These are phyloP conservation scores for Chionodraco myersi DNA, from an alignment of 2,113 vertebrate genomes.

Conservation along the genomic window DNA sequence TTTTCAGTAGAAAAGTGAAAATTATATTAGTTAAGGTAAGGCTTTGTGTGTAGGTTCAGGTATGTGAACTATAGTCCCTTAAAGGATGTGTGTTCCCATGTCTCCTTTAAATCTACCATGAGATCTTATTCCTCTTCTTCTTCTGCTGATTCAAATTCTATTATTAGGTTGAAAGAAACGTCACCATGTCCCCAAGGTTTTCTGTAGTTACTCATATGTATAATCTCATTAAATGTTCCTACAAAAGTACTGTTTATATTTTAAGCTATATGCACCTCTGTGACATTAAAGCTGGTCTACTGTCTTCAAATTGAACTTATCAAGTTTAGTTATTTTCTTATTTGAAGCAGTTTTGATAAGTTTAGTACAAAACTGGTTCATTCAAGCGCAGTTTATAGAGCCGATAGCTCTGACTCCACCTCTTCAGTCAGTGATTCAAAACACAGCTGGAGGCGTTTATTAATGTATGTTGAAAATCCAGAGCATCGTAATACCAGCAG, in stretches of 20 bases:
- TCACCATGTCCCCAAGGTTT: slow-evolving; percentile 1
- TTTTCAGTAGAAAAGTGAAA: neutral
- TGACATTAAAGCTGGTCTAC: neutral
- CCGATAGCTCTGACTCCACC: neutral
- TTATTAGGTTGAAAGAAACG: neutral
- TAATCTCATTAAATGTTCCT: slow-evolving; percentile 8
- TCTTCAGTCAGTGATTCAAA: neutral
- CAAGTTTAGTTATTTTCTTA: neutral
- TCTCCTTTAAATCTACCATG: slow-evolving; percentile 13
- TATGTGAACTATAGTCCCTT: neutral
- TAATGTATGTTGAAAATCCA: neutral
- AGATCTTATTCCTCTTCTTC: neutral
- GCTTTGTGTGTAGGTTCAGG: neutral
- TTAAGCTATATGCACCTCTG: too few species aligned
- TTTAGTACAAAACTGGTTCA: neutral
- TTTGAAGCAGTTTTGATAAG: neutral
- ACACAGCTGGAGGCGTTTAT: slow-evolving; percentile 1
- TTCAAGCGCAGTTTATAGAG: neutral
- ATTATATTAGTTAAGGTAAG: neutral
- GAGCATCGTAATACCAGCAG: neutral
- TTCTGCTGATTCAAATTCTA: slow-evolving; percentile 8
- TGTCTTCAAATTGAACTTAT: neutral
- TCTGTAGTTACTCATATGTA: slow-evolving; percentile 35
- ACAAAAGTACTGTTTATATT: too few species aligned
- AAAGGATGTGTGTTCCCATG: neutral